A percentile compares a stretch with the other conserved stretches of the same genome.
Evolutionary conservation across 2,888 invertebrate genomes (phyloP).

Genomic region (Ophion obscuratus): DNA sequence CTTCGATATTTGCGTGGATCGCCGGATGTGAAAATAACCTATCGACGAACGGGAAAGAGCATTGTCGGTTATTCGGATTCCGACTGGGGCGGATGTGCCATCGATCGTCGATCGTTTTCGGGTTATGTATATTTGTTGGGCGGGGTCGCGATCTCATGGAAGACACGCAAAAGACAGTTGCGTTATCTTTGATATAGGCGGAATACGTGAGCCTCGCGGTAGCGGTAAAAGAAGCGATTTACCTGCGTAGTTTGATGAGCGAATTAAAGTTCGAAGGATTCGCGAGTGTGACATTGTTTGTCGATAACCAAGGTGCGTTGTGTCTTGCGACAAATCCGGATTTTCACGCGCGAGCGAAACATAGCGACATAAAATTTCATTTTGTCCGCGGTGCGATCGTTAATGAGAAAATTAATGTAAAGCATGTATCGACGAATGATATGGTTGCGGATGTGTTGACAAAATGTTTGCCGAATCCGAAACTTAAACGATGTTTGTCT

Average conservation of each 20-base stretch:
- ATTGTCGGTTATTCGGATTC: conserved; percentile 17
- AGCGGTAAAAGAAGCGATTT: conserved; percentile 49
- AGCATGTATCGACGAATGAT: conserved; percentile 46
- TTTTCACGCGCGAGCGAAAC: conserved; percentile 64
- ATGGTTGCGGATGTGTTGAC: conserved; percentile 59
- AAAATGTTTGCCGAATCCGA: conserved; percentile 52
- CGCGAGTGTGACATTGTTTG: conserved; percentile 13
- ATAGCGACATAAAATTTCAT: conserved; percentile 62
- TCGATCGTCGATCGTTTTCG: conserved; percentile 10
- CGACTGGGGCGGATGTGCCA: conserved; percentile 16
- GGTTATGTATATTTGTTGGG: conserved; percentile 41
- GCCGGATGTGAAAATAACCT: conserved; percentile 1
- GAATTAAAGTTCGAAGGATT: conserved; percentile 21
- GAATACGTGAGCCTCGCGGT: conserved; percentile 55
- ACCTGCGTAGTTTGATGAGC: conserved; percentile 45
- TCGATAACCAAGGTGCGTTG: conserved; percentile 64
- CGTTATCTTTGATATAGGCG: conserved; percentile 54
- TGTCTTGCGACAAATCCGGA: conserved; percentile 58
- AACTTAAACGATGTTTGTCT: conserved; percentile 20
- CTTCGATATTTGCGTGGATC: conserved; percentile 36
- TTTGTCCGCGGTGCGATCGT: conserved; percentile 37
- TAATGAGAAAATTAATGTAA: conserved; percentile 16
- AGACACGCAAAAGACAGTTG: conserved; percentile 50
- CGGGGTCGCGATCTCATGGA: conserved; percentile 52
- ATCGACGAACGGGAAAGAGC: conserved; percentile 1